Evolutionary conservation across 2,888 invertebrate genomes (phyloP).

Genomic region (Drosophila fungiperda): DNA sequence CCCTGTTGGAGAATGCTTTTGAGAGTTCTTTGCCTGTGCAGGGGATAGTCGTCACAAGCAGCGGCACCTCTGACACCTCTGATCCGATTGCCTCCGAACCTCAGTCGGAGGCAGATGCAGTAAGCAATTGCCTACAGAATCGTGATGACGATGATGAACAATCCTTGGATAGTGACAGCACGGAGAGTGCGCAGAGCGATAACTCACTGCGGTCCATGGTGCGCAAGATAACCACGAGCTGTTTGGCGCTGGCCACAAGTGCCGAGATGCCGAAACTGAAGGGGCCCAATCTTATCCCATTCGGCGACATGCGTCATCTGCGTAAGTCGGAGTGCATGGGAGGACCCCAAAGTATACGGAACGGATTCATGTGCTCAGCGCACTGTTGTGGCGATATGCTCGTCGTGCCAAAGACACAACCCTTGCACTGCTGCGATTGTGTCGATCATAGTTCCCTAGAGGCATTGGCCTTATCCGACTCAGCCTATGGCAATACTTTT

Average conservation of each 20-base stretch:
- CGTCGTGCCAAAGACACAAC: slow-evolving; percentile 15
- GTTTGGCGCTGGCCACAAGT: slow-evolving; percentile 67
- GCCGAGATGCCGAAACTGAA: slow-evolving; percentile 57
- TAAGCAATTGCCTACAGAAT: slow-evolving; percentile 6
- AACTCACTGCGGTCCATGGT: slow-evolving; percentile 67
- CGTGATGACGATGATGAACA: slow-evolving; percentile 46
- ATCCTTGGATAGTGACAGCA: slow-evolving; percentile 44
- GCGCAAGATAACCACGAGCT: slow-evolving; percentile 58
- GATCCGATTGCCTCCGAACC: slow-evolving; percentile 28
- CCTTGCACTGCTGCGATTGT: neutral
- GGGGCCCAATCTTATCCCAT: slow-evolving; percentile 70
- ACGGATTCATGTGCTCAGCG: slow-evolving; percentile 46
- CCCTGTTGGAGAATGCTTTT: too few species aligned
- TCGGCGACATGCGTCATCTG: slow-evolving; percentile 68
- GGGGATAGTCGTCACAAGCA: slow-evolving; percentile 36
- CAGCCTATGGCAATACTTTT: slow-evolving; percentile 14
- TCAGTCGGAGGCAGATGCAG: slow-evolving; percentile 55
- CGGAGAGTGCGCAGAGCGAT: slow-evolving; percentile 65
- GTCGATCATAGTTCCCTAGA: slow-evolving; percentile 32
- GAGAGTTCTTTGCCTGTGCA: neutral
- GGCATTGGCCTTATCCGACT: slow-evolving; percentile 30
- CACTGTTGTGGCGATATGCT: slow-evolving; percentile 67
- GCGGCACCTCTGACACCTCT: slow-evolving; percentile 39
- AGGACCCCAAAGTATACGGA: slow-evolving; percentile 24
- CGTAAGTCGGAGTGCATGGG: slow-evolving; percentile 52